phyloP scores from a whole-genome alignment of 2,113 vertebrate species.

The Cyphomyrus discorhynchus region DNA sequence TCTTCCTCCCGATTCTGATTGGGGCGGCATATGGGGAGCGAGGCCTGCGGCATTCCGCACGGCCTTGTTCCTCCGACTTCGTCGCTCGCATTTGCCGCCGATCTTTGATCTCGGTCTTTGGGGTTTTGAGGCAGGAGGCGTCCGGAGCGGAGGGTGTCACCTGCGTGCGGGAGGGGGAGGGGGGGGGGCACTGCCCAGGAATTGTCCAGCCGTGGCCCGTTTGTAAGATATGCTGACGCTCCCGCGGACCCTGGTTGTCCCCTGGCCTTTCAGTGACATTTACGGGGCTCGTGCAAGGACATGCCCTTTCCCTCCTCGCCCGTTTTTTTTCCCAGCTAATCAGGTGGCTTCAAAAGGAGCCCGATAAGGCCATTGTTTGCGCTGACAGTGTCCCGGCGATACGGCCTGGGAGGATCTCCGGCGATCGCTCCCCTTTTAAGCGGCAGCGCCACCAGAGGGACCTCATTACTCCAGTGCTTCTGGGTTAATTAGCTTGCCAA shows the following conservation, averaged over 20 bases:
- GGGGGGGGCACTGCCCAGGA: slow-evolving; percentile 7
- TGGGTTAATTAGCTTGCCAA: slow-evolving; percentile 62
- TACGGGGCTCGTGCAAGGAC: slow-evolving; percentile 72
- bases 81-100: too few relatives aligned
- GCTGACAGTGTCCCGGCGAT: slow-evolving; percentile 78
- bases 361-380: slow-evolving; percentile 85
- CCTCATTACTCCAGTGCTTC: slow-evolving; percentile 59
- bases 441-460: slow-evolving; percentile 62
- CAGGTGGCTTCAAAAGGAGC: slow-evolving; percentile 79
- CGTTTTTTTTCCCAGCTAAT: slow-evolving; percentile 78
- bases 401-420: slow-evolving; percentile 60
- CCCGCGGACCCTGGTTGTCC: slow-evolving; percentile 53
- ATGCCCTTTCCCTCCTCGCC: slow-evolving; percentile 72
- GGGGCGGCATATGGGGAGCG: not conserved
- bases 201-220: slow-evolving; percentile 20
- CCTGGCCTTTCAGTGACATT: slow-evolving; percentile 78
- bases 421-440: slow-evolving; percentile 56
- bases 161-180: not conserved
- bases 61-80: not conserved
- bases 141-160: slow-evolving; percentile 21
- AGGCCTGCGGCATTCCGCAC: not conserved
- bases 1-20: not conserved
- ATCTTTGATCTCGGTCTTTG: slow-evolving; percentile 5
- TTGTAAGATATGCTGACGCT: slow-evolving; percentile 48
- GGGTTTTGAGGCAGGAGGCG: slow-evolving; percentile 9